Conservation (phyloP, 1,140 invertebrate species). For the Piezodorus guildinii region DNA sequence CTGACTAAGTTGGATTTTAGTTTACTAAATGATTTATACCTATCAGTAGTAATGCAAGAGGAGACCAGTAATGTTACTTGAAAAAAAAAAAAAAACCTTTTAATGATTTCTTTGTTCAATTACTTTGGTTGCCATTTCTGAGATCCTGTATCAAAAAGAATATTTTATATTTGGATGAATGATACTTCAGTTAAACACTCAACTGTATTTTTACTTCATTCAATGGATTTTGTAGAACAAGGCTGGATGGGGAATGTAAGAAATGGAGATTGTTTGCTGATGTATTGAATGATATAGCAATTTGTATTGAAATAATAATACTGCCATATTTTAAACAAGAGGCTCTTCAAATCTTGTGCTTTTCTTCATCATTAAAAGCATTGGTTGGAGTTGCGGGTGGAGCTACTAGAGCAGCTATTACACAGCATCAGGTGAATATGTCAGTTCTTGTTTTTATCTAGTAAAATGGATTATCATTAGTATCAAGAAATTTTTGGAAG, state of each 20-base stretch:
- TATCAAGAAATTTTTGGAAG: neutral
- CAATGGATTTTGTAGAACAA: slow-evolving; percentile 39
- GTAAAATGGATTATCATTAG: neutral
- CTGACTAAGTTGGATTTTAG: too few species aligned
- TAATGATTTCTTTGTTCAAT: too few species aligned
- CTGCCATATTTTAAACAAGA: slow-evolving; percentile 49
- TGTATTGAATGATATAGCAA: slow-evolving; percentile 80
- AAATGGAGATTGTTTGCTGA: slow-evolving; percentile 93
- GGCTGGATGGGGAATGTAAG: slow-evolving; percentile 75
- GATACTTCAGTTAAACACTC: too few species aligned
- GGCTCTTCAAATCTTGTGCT: slow-evolving; percentile 50
- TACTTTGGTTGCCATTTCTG: too few species aligned
- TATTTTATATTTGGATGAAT: too few species aligned
- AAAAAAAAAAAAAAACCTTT: too few species aligned
- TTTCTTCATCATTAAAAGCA: slow-evolving; percentile 56
- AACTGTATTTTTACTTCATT: too few species aligned
- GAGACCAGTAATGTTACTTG: too few species aligned
- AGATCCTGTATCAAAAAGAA: too few species aligned
- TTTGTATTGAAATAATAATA: slow-evolving; percentile 60
- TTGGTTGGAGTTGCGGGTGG: slow-evolving; percentile 80
- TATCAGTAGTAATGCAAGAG: too few species aligned
- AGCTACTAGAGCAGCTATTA: slow-evolving; percentile 81
- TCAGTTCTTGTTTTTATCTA: neutral
- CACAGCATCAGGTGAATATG: slow-evolving; percentile 66
- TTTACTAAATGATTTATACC: too few species aligned